Base-by-base conservation (phyloP, 1,140 invertebrate species). In the Cardiocondyla obscurior region DNA sequence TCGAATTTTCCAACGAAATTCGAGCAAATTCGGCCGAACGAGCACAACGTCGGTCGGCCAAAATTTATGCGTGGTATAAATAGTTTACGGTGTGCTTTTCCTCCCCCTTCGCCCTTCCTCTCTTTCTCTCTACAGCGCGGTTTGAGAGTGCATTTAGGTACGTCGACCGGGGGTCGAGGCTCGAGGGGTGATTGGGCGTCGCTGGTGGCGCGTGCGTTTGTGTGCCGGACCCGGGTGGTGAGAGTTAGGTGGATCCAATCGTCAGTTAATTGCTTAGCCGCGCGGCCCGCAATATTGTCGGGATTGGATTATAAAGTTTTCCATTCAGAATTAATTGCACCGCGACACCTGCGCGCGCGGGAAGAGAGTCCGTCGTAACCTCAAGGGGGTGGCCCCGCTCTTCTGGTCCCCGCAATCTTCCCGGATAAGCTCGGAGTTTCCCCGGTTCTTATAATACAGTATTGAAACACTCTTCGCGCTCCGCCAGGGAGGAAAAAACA, bases 201-300 rank as follows among this genome's bases (percentile, higher is more conserved):
- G 33, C 7, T 74, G 69, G 28, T 74, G 57, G 55, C 81, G 55
- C 57, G 46, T 64, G 74, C 74, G 74, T 79, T 79, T 79, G 74
- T 79, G 62, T 67, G 60, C 74, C 25, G 74, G 74, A 69, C 62
- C 25, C 46, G 46, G 44, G 84, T 60, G 36, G 76, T 70, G 85
- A 79, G 84, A 88, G 87, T 84, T 85, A 84, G 82, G 73, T 70
- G 67, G 85, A 81, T 90, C 86, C 88, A 90, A 90, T 90, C 88
- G 89, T 88, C 83, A 79, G 88, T 87, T 90, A 90, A 90, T 90
- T 90, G 86, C 86, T 90, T 85, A 87, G 81, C 85, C 88, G 85
- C 65, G 82, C 82, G 58, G 83, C 46, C 58, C 64, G 85, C 79
- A 90, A 90, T 90, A 91, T 89, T 76, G 84, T 64, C 82, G 49